Evolutionary conservation across 2,797 vertebrate species (phyloP).

Genomic region (Sebastes melanostomus): DNA sequence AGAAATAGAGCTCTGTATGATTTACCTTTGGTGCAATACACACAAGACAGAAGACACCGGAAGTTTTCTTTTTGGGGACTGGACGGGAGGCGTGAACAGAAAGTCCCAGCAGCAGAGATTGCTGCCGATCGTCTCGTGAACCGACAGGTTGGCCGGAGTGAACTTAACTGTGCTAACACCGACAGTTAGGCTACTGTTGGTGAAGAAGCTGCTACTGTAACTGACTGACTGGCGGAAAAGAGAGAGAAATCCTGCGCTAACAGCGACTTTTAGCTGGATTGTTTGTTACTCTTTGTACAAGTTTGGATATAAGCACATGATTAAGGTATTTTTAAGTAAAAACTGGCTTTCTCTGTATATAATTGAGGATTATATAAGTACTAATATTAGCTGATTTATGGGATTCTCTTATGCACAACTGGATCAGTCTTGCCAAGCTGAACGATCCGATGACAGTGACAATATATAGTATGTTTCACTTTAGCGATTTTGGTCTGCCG

Average conservation of each 20-base stretch:
- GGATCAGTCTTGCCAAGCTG: conserved; percentile 30
- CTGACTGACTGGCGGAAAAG: conserved; percentile 31
- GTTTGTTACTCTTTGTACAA: conserved; percentile 78
- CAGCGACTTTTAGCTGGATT: conserved; percentile 62
- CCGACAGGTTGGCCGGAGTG: conserved; percentile 56
- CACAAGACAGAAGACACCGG: conserved; percentile 9
- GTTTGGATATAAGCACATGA: conserved; percentile 72
- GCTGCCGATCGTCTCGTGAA: conserved; percentile 54
- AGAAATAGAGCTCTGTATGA: conserved; percentile 53
- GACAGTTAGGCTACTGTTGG: conserved; percentile 39
- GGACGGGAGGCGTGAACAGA: conserved; percentile 12
- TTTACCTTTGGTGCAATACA: conserved; percentile 72
- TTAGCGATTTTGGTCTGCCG: conserved; percentile 34
- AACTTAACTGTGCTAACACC: conserved; percentile 70
- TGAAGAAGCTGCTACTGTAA: conserved; percentile 61
- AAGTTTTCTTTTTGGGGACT: background rate
- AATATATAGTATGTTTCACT: conserved; percentile 19
- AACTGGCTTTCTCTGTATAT: conserved; percentile 64
- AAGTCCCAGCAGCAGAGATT: conserved; percentile 29
- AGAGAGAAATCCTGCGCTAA: conserved; percentile 38
- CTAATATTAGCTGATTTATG: conserved; percentile 46
- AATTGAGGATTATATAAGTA: conserved; percentile 55
- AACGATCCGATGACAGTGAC: conserved; percentile 2
- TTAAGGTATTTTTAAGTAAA: conserved; percentile 69
- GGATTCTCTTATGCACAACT: conserved; percentile 60